A percentile compares a stretch with the other conserved stretches of the same genome.
Evolutionary conservation across 2,888 invertebrate species (phyloP).

Genomic region (Pheosia gnoma): DNA sequence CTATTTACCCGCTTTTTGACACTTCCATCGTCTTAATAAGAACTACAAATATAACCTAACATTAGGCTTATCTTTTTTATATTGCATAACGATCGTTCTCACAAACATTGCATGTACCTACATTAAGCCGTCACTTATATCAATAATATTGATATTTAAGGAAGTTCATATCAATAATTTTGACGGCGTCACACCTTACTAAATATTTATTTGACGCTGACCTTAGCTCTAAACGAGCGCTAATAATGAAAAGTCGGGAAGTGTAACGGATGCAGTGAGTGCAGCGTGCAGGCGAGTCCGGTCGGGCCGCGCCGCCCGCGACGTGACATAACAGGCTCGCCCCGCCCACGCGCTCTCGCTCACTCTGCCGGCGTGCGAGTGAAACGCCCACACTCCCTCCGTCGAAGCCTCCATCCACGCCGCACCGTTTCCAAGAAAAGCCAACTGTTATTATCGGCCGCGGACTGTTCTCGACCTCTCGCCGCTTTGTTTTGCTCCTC

Average conservation of each 20-base stretch:
- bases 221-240: slow-evolving; percentile 57
- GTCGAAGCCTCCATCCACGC: slow-evolving; percentile 76
- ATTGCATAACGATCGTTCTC: not conserved
- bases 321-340: slow-evolving; percentile 71
- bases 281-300: slow-evolving; percentile 55
- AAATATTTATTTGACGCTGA: slow-evolving; percentile 50
- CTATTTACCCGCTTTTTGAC: not conserved
- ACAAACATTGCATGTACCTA: not conserved
- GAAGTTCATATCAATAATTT: slow-evolving; percentile 7
- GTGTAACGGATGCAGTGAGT: slow-evolving; percentile 54
- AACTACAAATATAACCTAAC: not conserved
- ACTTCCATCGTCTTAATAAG: not conserved
- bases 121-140: slow-evolving; percentile 8
- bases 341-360: slow-evolving; percentile 77
- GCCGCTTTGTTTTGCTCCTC: slow-evolving; percentile 63
- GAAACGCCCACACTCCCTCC: slow-evolving; percentile 66
- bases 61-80: not conserved
- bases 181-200: slow-evolving; percentile 36
- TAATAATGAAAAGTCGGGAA: slow-evolving; percentile 71
- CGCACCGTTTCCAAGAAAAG: slow-evolving; percentile 77
- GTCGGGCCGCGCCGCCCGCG: slow-evolving; percentile 63
- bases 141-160: not conserved
- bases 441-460: slow-evolving; percentile 80
- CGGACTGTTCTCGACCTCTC: slow-evolving; percentile 76
- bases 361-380: slow-evolving; percentile 57